These are phyloP conservation scores for Rhineura floridana DNA, from an alignment of 2,113 vertebrate species.

Conservation along the genomic window DNA sequence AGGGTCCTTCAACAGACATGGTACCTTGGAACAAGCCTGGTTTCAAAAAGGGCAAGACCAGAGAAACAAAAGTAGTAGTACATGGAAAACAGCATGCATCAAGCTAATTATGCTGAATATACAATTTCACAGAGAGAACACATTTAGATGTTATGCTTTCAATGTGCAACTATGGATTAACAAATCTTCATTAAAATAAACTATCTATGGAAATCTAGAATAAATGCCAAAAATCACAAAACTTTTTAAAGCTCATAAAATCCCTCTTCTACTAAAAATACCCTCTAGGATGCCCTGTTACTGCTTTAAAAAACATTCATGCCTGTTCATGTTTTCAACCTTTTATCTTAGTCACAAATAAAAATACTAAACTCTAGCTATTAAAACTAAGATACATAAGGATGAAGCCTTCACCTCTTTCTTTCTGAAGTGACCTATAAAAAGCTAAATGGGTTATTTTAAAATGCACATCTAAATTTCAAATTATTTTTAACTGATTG, in stretches of 20 bases:
- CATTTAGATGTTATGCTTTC: background rate
- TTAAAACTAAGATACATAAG: background rate
- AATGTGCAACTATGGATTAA: background rate
- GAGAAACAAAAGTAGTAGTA: background rate
- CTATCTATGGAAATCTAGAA: background rate
- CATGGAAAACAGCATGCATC: background rate
- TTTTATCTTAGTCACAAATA: background rate
- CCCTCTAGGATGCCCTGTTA: background rate
- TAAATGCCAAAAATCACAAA: background rate
- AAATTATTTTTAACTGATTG: slow-evolving; percentile 25
- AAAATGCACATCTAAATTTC: slow-evolving; percentile 21
- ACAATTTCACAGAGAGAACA: background rate
- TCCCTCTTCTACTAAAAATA: background rate
- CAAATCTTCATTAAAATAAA: background rate
- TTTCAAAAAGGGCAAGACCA: background rate
- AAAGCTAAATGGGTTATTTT: background rate
- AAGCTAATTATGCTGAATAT: background rate
- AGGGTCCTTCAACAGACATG: background rate
- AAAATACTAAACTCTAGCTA: background rate
- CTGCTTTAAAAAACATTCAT: background rate
- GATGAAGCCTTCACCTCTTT: background rate
- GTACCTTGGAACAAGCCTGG: background rate
- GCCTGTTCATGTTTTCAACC: background rate
- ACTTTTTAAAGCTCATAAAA: background rate
- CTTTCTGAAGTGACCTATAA: background rate